Evolutionary conservation across 2,888 invertebrate genomes (phyloP).

Genomic region (Sphaerophoria taeniata): DNA sequence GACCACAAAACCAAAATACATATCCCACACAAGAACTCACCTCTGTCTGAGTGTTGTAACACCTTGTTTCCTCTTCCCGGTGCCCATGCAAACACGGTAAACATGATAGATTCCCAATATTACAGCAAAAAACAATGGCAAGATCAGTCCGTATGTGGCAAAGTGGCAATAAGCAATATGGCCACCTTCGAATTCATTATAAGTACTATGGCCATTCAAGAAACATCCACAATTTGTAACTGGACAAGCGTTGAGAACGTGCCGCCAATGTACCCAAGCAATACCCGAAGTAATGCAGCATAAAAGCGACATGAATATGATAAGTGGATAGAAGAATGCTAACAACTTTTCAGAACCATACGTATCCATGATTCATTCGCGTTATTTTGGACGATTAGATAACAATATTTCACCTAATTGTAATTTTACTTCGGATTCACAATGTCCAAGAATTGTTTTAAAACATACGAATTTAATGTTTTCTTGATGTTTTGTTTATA

Average conservation of each 20-base stretch:
- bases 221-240: slow-evolving; percentile 89
- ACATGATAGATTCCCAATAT: slow-evolving; percentile 88
- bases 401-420: slow-evolving; percentile 37
- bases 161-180: slow-evolving; percentile 87
- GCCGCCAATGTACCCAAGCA: slow-evolving; percentile 87
- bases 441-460: background rate
- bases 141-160: slow-evolving; percentile 87
- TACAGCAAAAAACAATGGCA: slow-evolving; percentile 86
- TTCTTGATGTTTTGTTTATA: background rate
- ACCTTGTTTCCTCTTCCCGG: slow-evolving; percentile 83
- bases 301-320: slow-evolving; percentile 79
- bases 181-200: slow-evolving; percentile 87
- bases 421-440: background rate
- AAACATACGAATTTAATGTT: background rate
- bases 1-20: background rate
- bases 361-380: slow-evolving; percentile 78
- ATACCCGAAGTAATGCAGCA: slow-evolving; percentile 84
- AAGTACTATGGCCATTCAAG: slow-evolving; percentile 86
- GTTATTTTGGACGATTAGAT: slow-evolving; percentile 51
- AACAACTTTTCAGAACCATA: slow-evolving; percentile 80
- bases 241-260: slow-evolving; percentile 87
- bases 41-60: slow-evolving; percentile 81
- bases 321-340: slow-evolving; percentile 80
- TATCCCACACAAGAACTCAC: slow-evolving; percentile 75
- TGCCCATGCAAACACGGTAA: slow-evolving; percentile 87